A percentile compares a stretch with the other conserved stretches of the same genome.
These are phyloP conservation scores for Oreochromis aureus DNA, from an alignment of 2,113 vertebrate genomes.

Conservation along the genomic window DNA sequence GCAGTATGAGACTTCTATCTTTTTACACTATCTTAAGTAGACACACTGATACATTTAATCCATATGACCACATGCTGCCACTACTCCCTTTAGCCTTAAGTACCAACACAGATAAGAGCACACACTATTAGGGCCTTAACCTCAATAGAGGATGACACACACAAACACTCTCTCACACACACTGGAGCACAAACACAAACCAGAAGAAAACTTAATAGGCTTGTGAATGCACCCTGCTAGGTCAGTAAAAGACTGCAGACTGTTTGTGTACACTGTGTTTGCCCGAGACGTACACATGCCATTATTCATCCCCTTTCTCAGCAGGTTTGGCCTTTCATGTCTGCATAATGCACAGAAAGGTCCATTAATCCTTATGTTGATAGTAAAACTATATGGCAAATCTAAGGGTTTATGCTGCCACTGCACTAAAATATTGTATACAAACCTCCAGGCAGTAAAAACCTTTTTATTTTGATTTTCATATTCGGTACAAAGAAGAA, in stretches of 20 bases:
- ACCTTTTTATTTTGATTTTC: neutral
- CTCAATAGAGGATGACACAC: neutral
- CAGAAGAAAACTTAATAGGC: neutral
- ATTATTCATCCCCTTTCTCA: neutral
- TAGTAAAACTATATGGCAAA: neutral
- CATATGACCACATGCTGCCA: conserved; percentile 22
- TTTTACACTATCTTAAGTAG: conserved; percentile 32
- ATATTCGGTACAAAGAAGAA: neutral
- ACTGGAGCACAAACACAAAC: neutral
- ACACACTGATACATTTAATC: conserved; percentile 46
- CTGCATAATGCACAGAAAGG: neutral
- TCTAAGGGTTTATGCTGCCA: neutral
- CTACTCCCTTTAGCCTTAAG: conserved; percentile 11
- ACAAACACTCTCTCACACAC: neutral
- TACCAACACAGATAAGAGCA: conserved; percentile 41
- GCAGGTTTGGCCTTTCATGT: neutral
- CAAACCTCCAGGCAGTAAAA: neutral
- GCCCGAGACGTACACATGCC: neutral
- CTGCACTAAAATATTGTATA: neutral
- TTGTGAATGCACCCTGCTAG: neutral
- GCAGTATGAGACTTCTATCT: conserved; percentile 31
- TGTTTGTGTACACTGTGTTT: neutral
- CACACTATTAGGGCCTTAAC: conserved; percentile 16
- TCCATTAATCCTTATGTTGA: neutral
- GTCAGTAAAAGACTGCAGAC: neutral